phyloP scores from a whole-genome alignment of 2,113 vertebrate genomes.

The Pedionomus torquatus region DNA sequence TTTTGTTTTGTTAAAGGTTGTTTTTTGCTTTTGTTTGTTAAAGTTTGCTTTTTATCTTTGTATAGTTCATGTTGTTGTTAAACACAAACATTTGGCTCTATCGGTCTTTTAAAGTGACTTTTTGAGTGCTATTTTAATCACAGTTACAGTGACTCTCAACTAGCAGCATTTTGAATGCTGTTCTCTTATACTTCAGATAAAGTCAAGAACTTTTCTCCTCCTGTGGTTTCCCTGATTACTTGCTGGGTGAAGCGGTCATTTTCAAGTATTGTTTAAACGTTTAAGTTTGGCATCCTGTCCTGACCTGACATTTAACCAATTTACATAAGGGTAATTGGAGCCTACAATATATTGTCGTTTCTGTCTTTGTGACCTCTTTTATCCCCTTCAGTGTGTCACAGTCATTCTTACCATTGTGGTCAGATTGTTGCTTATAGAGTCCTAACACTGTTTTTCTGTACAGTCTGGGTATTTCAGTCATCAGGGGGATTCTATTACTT shows the following conservation, averaged over 20 bases:
- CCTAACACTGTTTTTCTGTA: background rate
- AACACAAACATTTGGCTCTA: background rate
- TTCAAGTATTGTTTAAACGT: background rate
- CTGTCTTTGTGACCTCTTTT: background rate
- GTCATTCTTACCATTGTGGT: background rate
- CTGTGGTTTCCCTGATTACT: background rate
- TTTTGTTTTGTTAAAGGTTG: background rate
- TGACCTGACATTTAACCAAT: background rate
- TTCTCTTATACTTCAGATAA: background rate
- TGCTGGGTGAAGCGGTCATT: background rate
- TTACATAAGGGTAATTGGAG: background rate
- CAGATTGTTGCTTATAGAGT: background rate
- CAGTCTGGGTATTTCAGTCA: background rate
- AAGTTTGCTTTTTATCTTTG: background rate
- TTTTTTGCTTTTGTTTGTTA: background rate
- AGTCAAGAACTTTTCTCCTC: background rate
- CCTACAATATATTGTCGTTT: background rate
- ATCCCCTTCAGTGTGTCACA: background rate
- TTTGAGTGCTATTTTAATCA: background rate
- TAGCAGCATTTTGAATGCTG: background rate
- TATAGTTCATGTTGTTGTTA: background rate
- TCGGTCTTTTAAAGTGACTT: background rate
- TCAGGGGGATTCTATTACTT: background rate
- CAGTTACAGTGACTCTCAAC: background rate
- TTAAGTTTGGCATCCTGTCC: background rate